These are phyloP conservation scores for Salminus brasiliensis DNA, from an alignment of 2,113 vertebrate species.

Conservation along the genomic window DNA sequence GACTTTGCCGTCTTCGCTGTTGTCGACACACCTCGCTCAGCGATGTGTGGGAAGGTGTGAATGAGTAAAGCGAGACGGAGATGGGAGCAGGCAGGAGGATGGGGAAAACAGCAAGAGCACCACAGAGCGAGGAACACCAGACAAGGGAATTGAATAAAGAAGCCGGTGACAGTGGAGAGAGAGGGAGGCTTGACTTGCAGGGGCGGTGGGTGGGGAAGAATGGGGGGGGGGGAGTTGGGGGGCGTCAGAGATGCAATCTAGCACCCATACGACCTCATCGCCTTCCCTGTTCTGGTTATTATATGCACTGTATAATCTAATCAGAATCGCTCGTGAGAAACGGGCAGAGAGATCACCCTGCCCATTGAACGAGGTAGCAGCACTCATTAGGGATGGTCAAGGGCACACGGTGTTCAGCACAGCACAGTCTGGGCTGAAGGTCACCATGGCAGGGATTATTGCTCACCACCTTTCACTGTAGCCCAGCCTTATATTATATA, in stretches of 20 bases:
- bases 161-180: background rate
- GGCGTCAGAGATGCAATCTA: background rate
- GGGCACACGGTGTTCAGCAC: background rate
- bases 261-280: background rate
- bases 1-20: background rate
- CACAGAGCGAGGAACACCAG: background rate
- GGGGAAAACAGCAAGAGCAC: background rate
- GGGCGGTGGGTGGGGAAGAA: background rate
- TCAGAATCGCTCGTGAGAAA: slow-evolving; percentile 26
- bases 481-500: no score
- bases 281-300: background rate
- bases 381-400: slow-evolving; percentile 14
- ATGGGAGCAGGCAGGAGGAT: background rate
- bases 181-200: background rate
- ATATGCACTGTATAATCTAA: slow-evolving; percentile 27
- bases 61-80: background rate
- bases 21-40: background rate
- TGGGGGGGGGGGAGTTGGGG: no score
- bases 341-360: background rate
- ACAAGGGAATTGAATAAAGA: background rate
- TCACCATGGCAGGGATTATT: slow-evolving; percentile 1
- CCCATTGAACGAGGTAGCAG: slow-evolving; percentile 9
- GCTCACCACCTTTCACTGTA: background rate
- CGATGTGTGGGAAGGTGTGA: background rate
- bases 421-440: background rate